Evolutionary conservation across 2,797 vertebrate genomes (phyloP), one percentile per base, ranked within the genome.

Genomic region (Pachyuromys duprasi): DNA sequence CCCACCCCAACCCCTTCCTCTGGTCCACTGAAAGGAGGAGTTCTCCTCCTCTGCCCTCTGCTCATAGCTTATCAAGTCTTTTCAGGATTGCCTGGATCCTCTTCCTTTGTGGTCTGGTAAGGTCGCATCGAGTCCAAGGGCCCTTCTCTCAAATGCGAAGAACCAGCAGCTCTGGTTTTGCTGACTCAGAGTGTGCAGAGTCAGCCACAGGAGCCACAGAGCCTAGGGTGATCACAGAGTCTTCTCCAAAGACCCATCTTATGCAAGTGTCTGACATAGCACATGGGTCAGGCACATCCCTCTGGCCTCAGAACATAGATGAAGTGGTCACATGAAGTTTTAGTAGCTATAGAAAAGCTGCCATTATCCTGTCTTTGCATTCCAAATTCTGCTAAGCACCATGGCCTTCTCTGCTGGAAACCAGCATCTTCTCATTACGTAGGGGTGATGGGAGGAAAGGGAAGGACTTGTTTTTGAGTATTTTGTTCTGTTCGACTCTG

Each of bases 261-360:
- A 49, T 5, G 0, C 45, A 49, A 57, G 17, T 36, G 18, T 60
- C 26, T 28, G 57, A 74, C 33, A 33, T 18, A 70, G 26, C n/a
- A 62, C 17, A 24, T 18, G 49, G 74, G 65, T 17, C 67, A 84
- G 67, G 67, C 22, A 62, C 75, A 81, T 62, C 1, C 31, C 60
- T 39, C 17, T 39, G 9, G 60, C 22, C 57, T 55, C 72, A 26
- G 17, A 24, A 65, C 74, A 81, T 45, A 49, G 55, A 87, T 36
- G n/a, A 76, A 96, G 79, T 24, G 39, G 45, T 95, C 76, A 67
- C 76, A 80, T 86, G 49, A 86, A 90, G 65, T 80, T 79, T 75
- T 70, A 36, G 14, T n/a, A 42, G 31, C 78, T 63, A 65, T 31
- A 39, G 36, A 93, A 78, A 90, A 75, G 28, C 74, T 70, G 69